Percentiles rank a stretch among this genome's conserved stretches.
phyloP scores from a whole-genome alignment of 2,797 vertebrate species.

The Benthosema pterotum region DNA sequence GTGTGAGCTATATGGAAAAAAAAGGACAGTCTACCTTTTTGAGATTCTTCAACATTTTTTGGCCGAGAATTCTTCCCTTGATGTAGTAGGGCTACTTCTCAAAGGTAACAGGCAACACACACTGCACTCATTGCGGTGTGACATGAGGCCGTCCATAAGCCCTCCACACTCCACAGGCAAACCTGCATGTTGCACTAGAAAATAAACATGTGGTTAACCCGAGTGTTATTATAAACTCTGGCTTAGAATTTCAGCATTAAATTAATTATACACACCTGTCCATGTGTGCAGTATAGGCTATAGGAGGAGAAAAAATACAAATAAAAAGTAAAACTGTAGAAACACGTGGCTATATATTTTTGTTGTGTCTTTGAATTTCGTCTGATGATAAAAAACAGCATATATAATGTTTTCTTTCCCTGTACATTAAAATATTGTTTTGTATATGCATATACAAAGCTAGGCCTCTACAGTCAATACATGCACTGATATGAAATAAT shows the following conservation, averaged over 20 bases:
- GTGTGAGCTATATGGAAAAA: slow-evolving; percentile 21
- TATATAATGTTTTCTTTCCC: no score
- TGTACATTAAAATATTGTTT: no score
- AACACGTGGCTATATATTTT: not conserved
- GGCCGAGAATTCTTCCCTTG: slow-evolving; percentile 60
- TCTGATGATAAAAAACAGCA: no score
- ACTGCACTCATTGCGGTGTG: slow-evolving; percentile 45
- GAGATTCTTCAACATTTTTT: slow-evolving; percentile 68
- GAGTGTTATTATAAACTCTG: slow-evolving; percentile 50
- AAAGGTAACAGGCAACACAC: slow-evolving; percentile 69
- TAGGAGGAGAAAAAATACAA: not conserved
- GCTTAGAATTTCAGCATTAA: slow-evolving; percentile 49
- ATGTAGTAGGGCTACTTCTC: slow-evolving; percentile 33
- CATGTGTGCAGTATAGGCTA: not conserved
- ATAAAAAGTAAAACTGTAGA: not conserved
- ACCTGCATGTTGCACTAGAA: slow-evolving; percentile 46
- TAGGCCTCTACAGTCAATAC: no score
- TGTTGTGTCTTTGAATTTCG: not conserved
- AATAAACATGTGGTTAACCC: slow-evolving; percentile 67
- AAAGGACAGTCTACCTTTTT: slow-evolving; percentile 66
- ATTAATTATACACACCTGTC: slow-evolving; percentile 6
- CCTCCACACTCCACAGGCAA: slow-evolving; percentile 45
- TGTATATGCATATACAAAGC: no score
- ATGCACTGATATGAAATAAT: no score
- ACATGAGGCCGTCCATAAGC: slow-evolving; percentile 28